Evolutionary conservation across 2,888 invertebrate genomes (phyloP).

Genomic region (Polydesmus complanatus): DNA sequence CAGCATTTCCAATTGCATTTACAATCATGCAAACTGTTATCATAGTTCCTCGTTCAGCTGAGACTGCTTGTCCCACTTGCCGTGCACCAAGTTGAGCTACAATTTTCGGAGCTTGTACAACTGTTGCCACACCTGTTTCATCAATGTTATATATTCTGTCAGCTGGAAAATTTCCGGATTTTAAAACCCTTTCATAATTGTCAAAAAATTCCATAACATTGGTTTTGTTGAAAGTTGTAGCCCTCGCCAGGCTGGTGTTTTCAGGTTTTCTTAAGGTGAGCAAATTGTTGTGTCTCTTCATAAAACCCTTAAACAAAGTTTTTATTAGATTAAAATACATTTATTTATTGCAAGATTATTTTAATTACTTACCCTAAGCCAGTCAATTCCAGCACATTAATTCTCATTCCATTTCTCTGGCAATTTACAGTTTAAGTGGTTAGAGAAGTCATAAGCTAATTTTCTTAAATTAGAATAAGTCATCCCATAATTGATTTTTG

Average conservation of each 20-base stretch:
- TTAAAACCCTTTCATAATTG: slow-evolving; percentile 13
- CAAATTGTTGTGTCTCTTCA: too few relatives aligned
- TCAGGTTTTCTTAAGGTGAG: slow-evolving; percentile 15
- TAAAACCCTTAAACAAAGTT: too few relatives aligned
- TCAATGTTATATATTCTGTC: slow-evolving; percentile 18
- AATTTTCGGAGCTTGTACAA: slow-evolving; percentile 13
- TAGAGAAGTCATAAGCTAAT: too few relatives aligned
- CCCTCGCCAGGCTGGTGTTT: slow-evolving; percentile 16
- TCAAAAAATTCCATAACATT: slow-evolving; percentile 16
- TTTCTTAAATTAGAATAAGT: too few relatives aligned
- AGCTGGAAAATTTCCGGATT: slow-evolving; percentile 4
- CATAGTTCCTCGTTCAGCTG: slow-evolving; percentile 23
- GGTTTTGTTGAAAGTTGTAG: slow-evolving; percentile 23
- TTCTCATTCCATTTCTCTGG: too few relatives aligned
- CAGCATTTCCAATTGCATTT: slow-evolving; percentile 22
- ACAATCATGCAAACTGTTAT: slow-evolving; percentile 24
- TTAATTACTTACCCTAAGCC: too few relatives aligned
- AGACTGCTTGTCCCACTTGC: slow-evolving; percentile 22
- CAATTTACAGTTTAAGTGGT: too few relatives aligned
- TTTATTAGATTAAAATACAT: too few relatives aligned
- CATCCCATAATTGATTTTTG: too few relatives aligned
- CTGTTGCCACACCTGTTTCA: slow-evolving; percentile 18
- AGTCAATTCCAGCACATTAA: too few relatives aligned
- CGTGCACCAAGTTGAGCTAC: slow-evolving; percentile 16
- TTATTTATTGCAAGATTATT: too few relatives aligned